Percentiles rank a stretch among this genome's conserved stretches.
Conservation (phyloP, 1,140 invertebrate genomes). For the Drosophila pseudoananassae region DNA sequence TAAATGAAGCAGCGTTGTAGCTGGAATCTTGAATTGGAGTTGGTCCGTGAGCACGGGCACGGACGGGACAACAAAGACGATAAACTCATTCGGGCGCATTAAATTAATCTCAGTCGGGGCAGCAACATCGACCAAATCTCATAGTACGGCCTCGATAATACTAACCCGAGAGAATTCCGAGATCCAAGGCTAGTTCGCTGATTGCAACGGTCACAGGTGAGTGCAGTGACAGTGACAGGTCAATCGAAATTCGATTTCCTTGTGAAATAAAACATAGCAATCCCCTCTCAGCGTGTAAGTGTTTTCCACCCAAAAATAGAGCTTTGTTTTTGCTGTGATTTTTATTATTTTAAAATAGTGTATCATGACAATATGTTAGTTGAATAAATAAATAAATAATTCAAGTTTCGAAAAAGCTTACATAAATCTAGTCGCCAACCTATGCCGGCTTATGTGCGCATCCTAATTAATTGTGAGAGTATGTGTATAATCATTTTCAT, state of each 20-base stretch:
- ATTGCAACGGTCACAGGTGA: constrained; percentile 67
- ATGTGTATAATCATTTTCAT: constrained; percentile 49
- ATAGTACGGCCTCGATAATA: constrained; percentile 25
- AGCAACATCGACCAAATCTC: constrained; percentile 17
- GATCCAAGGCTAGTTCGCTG: constrained; percentile 25
- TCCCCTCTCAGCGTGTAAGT: constrained; percentile 1
- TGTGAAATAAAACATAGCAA: not conserved
- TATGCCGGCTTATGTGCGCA: not conserved
- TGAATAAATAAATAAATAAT: constrained; percentile 80
- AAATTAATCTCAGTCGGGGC: constrained; percentile 71
- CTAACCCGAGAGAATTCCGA: not conserved
- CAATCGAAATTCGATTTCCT: constrained; percentile 63
- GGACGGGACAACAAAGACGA: constrained; percentile 71
- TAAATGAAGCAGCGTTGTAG: constrained; percentile 68
- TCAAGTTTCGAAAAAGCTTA: constrained; percentile 54
- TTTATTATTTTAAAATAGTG: constrained; percentile 64
- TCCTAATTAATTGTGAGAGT: constrained; percentile 51
- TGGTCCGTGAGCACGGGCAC: constrained; percentile 13
- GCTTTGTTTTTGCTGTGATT: constrained; percentile 46
- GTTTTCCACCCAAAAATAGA: constrained; percentile 1
- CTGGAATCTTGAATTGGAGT: constrained; percentile 12
- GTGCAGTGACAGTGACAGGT: constrained; percentile 61
- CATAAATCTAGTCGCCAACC: constrained; percentile 44
- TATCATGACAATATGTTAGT: constrained; percentile 78
- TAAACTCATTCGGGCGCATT: constrained; percentile 75